These are phyloP conservation scores for Cantharis flavilabris DNA, from an alignment of 2,888 invertebrate species.

Conservation along the genomic window DNA sequence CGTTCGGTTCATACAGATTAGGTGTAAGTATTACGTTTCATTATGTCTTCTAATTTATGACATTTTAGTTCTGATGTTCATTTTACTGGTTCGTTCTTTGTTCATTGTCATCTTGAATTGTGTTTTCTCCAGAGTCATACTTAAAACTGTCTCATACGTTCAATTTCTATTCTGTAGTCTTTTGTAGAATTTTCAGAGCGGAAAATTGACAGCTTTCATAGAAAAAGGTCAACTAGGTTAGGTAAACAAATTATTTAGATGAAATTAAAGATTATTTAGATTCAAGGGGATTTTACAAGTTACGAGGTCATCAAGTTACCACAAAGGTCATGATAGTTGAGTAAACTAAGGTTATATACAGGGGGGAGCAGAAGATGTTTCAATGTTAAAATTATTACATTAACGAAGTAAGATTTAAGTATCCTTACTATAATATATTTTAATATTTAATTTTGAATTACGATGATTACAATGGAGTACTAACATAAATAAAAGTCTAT, in stretches of 20 bases:
- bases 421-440: too few species aligned
- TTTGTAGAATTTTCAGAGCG: not conserved
- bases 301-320: not conserved
- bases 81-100: not conserved
- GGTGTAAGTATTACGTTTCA: constrained; percentile 65
- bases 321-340: not conserved
- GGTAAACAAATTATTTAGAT: not conserved
- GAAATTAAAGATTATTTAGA: not conserved
- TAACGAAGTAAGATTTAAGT: too few species aligned
- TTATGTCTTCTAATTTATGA: not conserved
- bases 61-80: not conserved
- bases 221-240: not conserved
- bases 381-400: not conserved
- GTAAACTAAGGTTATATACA: not conserved
- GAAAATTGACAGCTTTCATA: not conserved
- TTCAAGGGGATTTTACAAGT: not conserved
- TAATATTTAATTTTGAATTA: too few species aligned
- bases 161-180: not conserved
- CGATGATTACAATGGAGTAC: too few species aligned
- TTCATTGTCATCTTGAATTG: not conserved
- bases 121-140: not conserved
- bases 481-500: too few species aligned
- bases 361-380: not conserved
- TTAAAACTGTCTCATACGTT: not conserved
- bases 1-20: constrained; percentile 96